Evolutionary conservation across 2,797 vertebrate species (phyloP).

Genomic region (Meriones psammophilus): DNA sequence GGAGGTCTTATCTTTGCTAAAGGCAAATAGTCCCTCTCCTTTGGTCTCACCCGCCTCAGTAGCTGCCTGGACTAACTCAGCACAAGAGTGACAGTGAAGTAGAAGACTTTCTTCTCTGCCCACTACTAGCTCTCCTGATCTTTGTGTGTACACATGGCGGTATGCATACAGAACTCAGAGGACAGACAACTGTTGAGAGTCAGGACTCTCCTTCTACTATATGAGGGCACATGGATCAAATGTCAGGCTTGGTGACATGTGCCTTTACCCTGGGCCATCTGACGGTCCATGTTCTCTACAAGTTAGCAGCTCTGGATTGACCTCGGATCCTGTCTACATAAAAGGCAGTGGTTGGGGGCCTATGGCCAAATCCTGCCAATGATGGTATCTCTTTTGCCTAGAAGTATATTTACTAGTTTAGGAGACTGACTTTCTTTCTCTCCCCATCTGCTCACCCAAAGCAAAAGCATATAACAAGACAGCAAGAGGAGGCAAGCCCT

Average conservation of each 20-base stretch:
- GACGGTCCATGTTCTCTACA: background rate
- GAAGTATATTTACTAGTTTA: background rate
- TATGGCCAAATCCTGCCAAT: background rate
- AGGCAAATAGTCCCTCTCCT: background rate
- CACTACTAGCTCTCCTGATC: background rate
- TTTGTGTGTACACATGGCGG: background rate
- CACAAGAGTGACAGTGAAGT: background rate
- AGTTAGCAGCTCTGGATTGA: background rate
- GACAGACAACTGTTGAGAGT: background rate
- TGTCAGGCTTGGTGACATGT: background rate
- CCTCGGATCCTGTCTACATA: background rate
- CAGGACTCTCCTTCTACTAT: background rate
- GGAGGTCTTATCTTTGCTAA: background rate
- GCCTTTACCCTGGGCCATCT: background rate
- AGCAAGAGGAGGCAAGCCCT: background rate
- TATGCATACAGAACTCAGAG: background rate
- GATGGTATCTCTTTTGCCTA: background rate
- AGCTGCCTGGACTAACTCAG: background rate
- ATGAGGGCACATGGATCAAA: background rate
- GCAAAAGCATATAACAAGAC: background rate
- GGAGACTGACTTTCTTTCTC: background rate
- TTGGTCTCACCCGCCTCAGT: fast-evolving
- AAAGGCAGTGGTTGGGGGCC: background rate
- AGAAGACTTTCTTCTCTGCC: background rate
- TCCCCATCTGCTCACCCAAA: background rate